Conservation (phyloP, 2,797 vertebrate genomes). For the Syncerus caffer region DNA sequence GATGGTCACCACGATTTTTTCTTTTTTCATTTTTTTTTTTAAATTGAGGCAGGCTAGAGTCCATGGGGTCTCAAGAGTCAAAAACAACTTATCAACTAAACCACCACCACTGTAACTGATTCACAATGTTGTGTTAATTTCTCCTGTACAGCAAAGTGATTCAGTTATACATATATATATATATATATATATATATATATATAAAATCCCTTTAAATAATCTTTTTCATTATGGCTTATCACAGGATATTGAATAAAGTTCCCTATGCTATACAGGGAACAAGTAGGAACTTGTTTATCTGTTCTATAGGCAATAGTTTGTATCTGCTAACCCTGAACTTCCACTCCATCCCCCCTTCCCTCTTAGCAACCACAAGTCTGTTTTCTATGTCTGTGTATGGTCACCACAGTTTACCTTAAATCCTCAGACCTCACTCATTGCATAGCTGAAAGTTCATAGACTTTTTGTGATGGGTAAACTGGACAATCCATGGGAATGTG, state of each 20-base stretch:
- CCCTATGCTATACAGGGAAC: neutral
- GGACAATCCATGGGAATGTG: neutral
- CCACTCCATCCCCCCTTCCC: neutral
- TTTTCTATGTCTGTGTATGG: neutral
- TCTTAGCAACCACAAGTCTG: neutral
- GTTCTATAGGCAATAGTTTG: neutral
- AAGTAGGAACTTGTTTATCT: neutral
- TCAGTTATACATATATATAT: neutral
- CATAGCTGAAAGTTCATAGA: neutral
- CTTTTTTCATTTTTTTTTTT: neutral
- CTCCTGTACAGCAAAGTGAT: neutral
- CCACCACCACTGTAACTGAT: neutral
- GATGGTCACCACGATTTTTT: neutral
- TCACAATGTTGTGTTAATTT: neutral
- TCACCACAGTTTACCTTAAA: neutral
- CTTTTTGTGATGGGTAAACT: neutral
- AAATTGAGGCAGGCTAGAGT: neutral
- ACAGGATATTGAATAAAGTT: neutral
- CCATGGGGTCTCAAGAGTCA: neutral
- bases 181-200: too few species aligned
- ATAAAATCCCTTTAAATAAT: neutral
- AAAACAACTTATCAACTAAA: neutral
- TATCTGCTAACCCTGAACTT: neutral
- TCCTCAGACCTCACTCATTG: neutral
- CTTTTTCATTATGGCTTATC: neutral